These are phyloP conservation scores for Diloba caeruleocephala DNA, from an alignment of 2,888 invertebrate species.

Conservation along the genomic window DNA sequence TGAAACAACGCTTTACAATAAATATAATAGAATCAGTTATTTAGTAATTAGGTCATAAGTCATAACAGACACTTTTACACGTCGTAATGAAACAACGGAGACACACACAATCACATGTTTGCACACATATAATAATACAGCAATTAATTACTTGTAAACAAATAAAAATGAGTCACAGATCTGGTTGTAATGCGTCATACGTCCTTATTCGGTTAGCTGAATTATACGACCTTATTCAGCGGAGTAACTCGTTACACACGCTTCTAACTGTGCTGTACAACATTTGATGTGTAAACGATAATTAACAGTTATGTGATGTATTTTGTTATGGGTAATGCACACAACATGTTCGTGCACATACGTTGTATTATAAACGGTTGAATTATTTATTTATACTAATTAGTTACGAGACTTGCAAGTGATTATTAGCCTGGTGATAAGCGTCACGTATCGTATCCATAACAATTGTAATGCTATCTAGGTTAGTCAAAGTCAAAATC, in stretches of 20 bases:
- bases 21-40: background rate
- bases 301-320: conserved; percentile 50
- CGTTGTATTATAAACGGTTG: background rate
- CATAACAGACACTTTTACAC: no score
- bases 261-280: conserved; percentile 44
- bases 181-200: conserved; percentile 30
- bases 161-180: conserved; percentile 39
- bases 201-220: conserved; percentile 11
- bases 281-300: conserved; percentile 46
- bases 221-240: conserved; percentile 27
- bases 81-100: no score
- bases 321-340: conserved; percentile 39
- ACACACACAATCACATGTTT: conserved; percentile 18
- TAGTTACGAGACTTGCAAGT: no score
- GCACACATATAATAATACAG: conserved; percentile 5
- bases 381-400: conserved; percentile 35
- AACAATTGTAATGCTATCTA: no score
- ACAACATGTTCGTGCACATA: conserved; percentile 5
- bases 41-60: no score
- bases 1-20: no score
- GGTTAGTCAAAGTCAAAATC: no score
- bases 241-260: conserved; percentile 22
- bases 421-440: no score
- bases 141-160: conserved; percentile 15
- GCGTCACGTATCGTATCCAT: no score